Conservation (phyloP, 1,140 invertebrate genomes). For the Drosophila insularis region DNA sequence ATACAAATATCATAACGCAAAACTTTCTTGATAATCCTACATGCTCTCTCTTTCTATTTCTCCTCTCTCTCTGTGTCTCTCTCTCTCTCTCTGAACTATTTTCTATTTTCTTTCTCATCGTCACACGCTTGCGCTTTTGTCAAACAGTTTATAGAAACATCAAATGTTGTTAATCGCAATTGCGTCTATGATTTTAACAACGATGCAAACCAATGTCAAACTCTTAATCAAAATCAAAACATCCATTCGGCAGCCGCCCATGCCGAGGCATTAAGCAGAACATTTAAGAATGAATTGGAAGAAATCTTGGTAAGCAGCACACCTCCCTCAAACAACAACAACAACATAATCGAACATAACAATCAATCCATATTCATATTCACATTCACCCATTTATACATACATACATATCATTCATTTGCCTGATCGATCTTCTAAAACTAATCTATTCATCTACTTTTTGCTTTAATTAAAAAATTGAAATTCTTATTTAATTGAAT, state of each 20-base stretch:
- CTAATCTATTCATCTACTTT: background rate
- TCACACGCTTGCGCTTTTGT: background rate
- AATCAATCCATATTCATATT: background rate
- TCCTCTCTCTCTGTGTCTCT: slow-evolving; percentile 20
- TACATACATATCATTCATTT: background rate
- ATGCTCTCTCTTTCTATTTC: slow-evolving; percentile 49
- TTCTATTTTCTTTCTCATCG: slow-evolving; percentile 31
- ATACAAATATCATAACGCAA: background rate
- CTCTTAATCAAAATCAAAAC: slow-evolving; percentile 69
- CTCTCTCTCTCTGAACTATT: slow-evolving; percentile 44
- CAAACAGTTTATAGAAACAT: slow-evolving; percentile 74
- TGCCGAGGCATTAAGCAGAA: slow-evolving; percentile 74
- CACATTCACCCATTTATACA: background rate
- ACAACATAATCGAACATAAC: background rate
- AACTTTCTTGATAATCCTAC: background rate
- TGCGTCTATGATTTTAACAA: slow-evolving; percentile 75
- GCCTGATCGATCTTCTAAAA: background rate
- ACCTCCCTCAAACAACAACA: no score
- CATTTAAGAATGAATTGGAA: slow-evolving; percentile 79
- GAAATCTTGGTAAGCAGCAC: slow-evolving; percentile 70
- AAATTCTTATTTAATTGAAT: no score
- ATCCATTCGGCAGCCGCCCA: slow-evolving; percentile 64
- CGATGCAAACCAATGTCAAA: slow-evolving; percentile 69
- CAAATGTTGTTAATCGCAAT: slow-evolving; percentile 78
- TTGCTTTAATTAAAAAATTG: no score